These are phyloP conservation scores for Archivesica marissinica DNA, from an alignment of 1,140 invertebrate species.

Conservation along the genomic window DNA sequence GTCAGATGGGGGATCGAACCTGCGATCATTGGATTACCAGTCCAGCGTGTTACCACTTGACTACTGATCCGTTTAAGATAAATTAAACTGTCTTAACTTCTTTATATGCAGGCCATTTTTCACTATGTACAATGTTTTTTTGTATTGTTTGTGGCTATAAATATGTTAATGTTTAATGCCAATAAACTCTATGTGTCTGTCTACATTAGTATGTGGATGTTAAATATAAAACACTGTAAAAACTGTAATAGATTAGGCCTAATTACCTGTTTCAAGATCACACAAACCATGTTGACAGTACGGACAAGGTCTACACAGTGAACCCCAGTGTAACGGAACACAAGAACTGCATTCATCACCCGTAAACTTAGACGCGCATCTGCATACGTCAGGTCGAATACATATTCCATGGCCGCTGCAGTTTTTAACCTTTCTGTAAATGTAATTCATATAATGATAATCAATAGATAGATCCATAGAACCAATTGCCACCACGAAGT, in stretches of 20 bases:
- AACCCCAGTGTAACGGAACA: slow-evolving; percentile 59
- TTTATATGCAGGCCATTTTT: neutral
- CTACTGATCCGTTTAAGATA: neutral
- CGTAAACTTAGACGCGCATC: slow-evolving; percentile 49
- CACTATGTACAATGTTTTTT: too few relatives aligned
- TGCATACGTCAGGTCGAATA: slow-evolving; percentile 62
- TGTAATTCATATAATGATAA: too few relatives aligned
- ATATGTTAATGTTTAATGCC: neutral
- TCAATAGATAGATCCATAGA: too few relatives aligned
- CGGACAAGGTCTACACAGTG: slow-evolving; percentile 64
- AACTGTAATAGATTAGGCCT: neutral
- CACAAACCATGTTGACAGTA: slow-evolving; percentile 49
- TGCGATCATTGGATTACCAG: neutral
- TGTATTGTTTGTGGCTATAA: neutral
- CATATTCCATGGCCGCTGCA: slow-evolving; percentile 66
- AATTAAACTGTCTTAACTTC: neutral
- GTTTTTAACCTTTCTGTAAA: slow-evolving; percentile 55
- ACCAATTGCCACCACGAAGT: too few relatives aligned
- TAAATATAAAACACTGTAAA: too few relatives aligned
- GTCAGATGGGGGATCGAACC: neutral
- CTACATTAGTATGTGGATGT: too few relatives aligned
- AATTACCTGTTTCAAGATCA: slow-evolving; percentile 41
- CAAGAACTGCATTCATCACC: slow-evolving; percentile 65
- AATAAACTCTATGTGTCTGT: too few relatives aligned
- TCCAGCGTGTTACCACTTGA: neutral